These are phyloP conservation scores for Chymomyza amoena DNA, from an alignment of 2,888 invertebrate genomes.

Conservation along the genomic window DNA sequence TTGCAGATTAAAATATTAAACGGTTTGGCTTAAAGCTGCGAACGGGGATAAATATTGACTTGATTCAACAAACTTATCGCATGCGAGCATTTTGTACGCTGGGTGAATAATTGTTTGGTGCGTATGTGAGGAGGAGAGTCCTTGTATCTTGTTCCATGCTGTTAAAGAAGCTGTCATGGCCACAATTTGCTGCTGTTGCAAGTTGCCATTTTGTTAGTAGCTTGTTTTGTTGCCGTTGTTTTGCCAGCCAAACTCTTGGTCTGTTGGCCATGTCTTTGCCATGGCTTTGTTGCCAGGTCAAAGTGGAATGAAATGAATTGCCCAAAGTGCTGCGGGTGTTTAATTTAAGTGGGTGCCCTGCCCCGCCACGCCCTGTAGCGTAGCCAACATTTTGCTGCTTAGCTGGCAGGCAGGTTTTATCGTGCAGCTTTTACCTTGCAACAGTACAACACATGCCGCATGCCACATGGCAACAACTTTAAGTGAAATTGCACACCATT, in stretches of 20 bases:
- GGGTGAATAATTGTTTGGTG: too few species aligned
- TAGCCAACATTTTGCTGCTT: not conserved
- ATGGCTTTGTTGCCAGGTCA: conserved; percentile 17
- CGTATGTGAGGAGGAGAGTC: not conserved
- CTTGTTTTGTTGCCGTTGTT: conserved; percentile 1
- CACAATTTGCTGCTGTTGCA: conserved; percentile 35
- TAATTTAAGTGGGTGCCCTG: conserved; percentile 59
- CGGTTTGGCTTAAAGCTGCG: too few species aligned
- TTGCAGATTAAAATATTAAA: too few species aligned
- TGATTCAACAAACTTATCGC: too few species aligned
- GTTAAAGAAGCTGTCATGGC: conserved; percentile 40
- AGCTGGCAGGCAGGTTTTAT: not conserved
- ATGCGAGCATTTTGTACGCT: too few species aligned
- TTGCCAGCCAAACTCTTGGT: not conserved
- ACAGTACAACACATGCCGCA: not conserved
- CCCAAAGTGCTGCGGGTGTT: conserved; percentile 64
- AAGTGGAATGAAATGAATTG: conserved; percentile 56
- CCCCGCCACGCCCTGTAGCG: not conserved
- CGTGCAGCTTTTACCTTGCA: not conserved
- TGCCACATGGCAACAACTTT: not conserved
- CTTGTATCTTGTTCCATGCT: not conserved
- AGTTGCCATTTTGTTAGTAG: conserved; percentile 12
- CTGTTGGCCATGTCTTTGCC: not conserved
- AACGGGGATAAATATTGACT: too few species aligned
- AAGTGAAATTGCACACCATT: conserved; percentile 58